Evolutionary conservation across 2,797 vertebrate species (phyloP), one percentile per base, ranked within the genome.

Genomic region (Scomberomorus guttatus): DNA sequence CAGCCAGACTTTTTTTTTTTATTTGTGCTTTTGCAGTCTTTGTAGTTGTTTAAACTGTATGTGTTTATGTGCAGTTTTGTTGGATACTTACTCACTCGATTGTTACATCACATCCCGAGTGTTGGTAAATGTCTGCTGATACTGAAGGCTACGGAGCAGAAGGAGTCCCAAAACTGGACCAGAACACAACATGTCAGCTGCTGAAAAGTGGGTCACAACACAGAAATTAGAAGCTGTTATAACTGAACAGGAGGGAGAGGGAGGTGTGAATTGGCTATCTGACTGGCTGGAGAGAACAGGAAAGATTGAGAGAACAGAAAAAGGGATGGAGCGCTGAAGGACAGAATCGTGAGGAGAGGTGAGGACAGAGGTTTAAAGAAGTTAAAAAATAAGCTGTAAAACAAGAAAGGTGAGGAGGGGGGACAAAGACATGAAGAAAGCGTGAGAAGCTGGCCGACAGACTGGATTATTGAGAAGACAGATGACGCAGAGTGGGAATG

Each of bases 181-280:
- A 83, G 72, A 75, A 8, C 60, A 12, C 67, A 77, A 78, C 68
- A 3, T 39, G 59, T 56, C 68, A n/a, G 76, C 77, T 80, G 77
- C 74, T 55, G 32, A 44, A 78, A 86, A 75, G 39, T 89, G 27
- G 78, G 80, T 87, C 87, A 76, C 61, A 55, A 82, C 78, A 86
- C 78, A 81, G 56, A 78, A 84, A 82, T 44, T 2, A 71, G 7
- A 79, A 78, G 52, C 61, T 55, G 79, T 75, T 75, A 6, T 39
- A 34, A 42, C 58, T 59, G 83, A 87, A 74, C 83, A 87, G 86
- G 51, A 80, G 65, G 81, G 24, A 71, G 83, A 59, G 42, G 79
- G 79, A 84, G 25, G 90, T 77, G 84, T 81, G 76, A 88, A 83
- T 10, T 24, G 27, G 29, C 25, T 59, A n/a, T 37, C 69, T 29